These are phyloP conservation scores for Rhinichthys osculus DNA, from an alignment of 2,797 vertebrate species.

Conservation along the genomic window DNA sequence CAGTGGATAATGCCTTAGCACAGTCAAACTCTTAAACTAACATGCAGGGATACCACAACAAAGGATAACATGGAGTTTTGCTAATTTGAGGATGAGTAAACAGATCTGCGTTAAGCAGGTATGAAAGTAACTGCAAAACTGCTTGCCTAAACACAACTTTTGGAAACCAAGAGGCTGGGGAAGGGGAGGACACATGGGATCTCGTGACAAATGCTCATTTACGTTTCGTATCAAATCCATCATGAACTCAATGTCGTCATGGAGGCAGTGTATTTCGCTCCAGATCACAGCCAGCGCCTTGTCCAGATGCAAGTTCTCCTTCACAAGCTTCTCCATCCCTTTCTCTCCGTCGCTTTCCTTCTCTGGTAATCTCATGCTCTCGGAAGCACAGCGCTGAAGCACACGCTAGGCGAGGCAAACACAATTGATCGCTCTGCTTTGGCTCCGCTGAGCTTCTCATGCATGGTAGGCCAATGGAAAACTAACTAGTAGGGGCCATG, in stretches of 20 bases:
- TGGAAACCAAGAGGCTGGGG: not conserved
- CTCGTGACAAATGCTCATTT: slow-evolving; percentile 48
- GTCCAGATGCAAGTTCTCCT: slow-evolving; percentile 39
- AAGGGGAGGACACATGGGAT: slow-evolving; percentile 4
- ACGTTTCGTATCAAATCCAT: slow-evolving; percentile 66
- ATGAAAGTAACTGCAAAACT: not conserved
- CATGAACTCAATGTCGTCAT: slow-evolving; percentile 56
- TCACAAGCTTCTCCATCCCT: slow-evolving; percentile 53
- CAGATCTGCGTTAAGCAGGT: not conserved
- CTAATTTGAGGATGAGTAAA: slow-evolving; percentile 19
- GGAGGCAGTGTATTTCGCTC: slow-evolving; percentile 63
- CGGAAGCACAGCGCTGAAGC: slow-evolving; percentile 20
- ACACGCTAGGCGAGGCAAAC: slow-evolving; percentile 64
- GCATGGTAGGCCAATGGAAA: slow-evolving; percentile 52
- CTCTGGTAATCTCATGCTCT: slow-evolving; percentile 53
- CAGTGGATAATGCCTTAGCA: not conserved
- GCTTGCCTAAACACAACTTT: not conserved
- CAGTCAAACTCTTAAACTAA: not conserved
- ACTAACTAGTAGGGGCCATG: slow-evolving; percentile 20
- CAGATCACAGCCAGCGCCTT: slow-evolving; percentile 59
- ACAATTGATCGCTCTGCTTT: slow-evolving; percentile 60
- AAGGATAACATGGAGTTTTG: not conserved
- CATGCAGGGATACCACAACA: not conserved
- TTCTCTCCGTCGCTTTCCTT: slow-evolving; percentile 36
- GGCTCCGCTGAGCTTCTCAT: slow-evolving; percentile 38